These are phyloP conservation scores for Belgica antarctica DNA, from an alignment of 2,888 invertebrate species.

Conservation along the genomic window DNA sequence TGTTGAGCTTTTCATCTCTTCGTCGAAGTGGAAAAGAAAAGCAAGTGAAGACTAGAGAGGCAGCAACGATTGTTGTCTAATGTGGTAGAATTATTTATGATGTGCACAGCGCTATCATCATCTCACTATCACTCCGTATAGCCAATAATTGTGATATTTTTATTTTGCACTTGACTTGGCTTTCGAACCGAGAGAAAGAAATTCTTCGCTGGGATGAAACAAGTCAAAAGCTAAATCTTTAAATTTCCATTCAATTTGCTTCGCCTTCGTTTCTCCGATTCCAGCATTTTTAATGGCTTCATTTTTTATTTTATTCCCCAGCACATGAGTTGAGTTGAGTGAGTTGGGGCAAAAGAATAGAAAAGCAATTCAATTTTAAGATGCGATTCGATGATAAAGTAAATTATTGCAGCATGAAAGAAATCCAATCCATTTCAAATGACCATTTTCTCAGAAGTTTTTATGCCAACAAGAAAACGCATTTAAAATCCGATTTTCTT, in stretches of 20 bases:
- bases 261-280: slow-evolving; percentile 11
- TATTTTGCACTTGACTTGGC: slow-evolving; percentile 33
- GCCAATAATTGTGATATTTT: slow-evolving; percentile 27
- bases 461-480: neutral
- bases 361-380: slow-evolving; percentile 21
- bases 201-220: neutral
- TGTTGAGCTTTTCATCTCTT: slow-evolving; percentile 26
- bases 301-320: no score
- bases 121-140: neutral
- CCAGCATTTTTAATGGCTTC: slow-evolving; percentile 25
- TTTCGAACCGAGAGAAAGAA: neutral
- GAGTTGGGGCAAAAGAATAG: neutral
- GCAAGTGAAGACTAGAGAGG: neutral
- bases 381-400: neutral
- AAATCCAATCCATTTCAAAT: slow-evolving; percentile 10
- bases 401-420: slow-evolving; percentile 28
- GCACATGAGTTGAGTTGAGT: no score
- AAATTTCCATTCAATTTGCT: slow-evolving; percentile 37
- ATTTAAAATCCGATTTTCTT: neutral
- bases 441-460: neutral
- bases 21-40: slow-evolving; percentile 4
- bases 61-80: slow-evolving; percentile 31
- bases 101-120: slow-evolving; percentile 9
- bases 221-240: slow-evolving; percentile 3
- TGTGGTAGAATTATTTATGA: slow-evolving; percentile 41